phyloP scores from a whole-genome alignment of 2,113 vertebrate genomes.

The Leuciscus idus region DNA sequence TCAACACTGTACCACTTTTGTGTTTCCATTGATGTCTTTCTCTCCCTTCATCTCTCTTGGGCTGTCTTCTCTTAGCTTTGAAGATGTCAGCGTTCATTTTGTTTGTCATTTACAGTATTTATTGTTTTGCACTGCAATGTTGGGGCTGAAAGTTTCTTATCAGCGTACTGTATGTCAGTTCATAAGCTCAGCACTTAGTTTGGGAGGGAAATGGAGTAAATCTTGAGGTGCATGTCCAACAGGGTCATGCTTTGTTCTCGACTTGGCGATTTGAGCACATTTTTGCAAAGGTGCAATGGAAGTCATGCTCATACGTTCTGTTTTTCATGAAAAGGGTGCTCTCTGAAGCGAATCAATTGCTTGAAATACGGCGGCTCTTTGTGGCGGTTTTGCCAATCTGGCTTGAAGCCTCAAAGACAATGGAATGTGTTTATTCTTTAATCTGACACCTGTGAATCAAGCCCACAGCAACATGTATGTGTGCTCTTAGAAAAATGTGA shows the following conservation, averaged over 20 bases:
- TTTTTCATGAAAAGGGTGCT: constrained; percentile 6
- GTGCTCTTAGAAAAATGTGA: constrained; percentile 4
- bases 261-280: constrained; percentile 16
- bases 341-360: neutral
- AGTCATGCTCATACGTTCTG: neutral
- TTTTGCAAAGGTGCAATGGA: constrained; percentile 2
- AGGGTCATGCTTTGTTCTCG: neutral
- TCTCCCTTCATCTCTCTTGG: constrained; percentile 30
- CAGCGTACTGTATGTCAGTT: constrained; percentile 34
- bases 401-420: constrained; percentile 26
- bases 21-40: constrained; percentile 1
- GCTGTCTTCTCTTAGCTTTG: constrained; percentile 12
- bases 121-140: constrained; percentile 18
- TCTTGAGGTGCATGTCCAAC: constrained; percentile 6
- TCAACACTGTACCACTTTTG: constrained; percentile 29
- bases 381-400: constrained; percentile 11
- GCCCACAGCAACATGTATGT: constrained; percentile 16
- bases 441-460: constrained; percentile 34
- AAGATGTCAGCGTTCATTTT: neutral
- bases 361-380: neutral
- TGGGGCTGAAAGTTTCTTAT: constrained; percentile 27
- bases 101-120: constrained; percentile 37
- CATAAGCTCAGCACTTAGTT: constrained; percentile 14
- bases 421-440: constrained; percentile 21
- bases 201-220: neutral